Percentiles rank a stretch among this genome's conserved stretches.
Conservation (phyloP, 2,797 vertebrate genomes). For the Psittacula derbiana region DNA sequence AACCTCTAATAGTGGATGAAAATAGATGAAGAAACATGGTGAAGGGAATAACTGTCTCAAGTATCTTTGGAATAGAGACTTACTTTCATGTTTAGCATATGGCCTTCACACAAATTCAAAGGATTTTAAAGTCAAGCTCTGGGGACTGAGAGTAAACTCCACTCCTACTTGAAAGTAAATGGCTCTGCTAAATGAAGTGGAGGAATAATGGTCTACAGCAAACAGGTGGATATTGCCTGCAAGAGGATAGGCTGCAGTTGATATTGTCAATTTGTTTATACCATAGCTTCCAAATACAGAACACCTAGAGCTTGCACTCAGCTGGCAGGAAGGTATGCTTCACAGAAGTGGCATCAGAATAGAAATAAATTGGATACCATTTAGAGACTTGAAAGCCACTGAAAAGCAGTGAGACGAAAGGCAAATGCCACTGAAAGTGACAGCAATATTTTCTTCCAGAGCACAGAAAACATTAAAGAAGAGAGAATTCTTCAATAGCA, state of each 20-base stretch:
- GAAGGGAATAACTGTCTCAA: neutral
- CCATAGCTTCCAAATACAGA: slow-evolving; percentile 22
- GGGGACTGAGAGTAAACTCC: neutral
- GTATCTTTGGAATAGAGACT: neutral
- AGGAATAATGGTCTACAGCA: slow-evolving; percentile 20
- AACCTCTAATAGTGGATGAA: neutral
- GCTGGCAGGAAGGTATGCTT: slow-evolving; percentile 56
- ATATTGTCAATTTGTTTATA: slow-evolving; percentile 59
- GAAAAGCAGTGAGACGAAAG: slow-evolving; percentile 66
- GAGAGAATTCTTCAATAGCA: slow-evolving; percentile 39
- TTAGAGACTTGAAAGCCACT: slow-evolving; percentile 58
- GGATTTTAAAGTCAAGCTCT: slow-evolving; percentile 24
- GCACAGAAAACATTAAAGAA: slow-evolving; percentile 40
- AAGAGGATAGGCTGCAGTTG: slow-evolving; percentile 39
- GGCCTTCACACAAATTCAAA: neutral
- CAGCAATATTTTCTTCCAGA: slow-evolving; percentile 63
- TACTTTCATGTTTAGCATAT: neutral
- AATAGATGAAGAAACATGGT: neutral
- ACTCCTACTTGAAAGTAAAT: neutral
- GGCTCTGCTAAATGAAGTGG: slow-evolving; percentile 30
- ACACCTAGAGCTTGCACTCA: slow-evolving; percentile 7
- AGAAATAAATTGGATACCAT: slow-evolving; percentile 71
- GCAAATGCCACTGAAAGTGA: slow-evolving; percentile 59
- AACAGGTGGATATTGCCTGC: slow-evolving; percentile 32
- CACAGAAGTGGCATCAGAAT: slow-evolving; percentile 58